Evolutionary conservation across 2,797 vertebrate species (phyloP).

Genomic region (Heteromormyrus szaboi): DNA sequence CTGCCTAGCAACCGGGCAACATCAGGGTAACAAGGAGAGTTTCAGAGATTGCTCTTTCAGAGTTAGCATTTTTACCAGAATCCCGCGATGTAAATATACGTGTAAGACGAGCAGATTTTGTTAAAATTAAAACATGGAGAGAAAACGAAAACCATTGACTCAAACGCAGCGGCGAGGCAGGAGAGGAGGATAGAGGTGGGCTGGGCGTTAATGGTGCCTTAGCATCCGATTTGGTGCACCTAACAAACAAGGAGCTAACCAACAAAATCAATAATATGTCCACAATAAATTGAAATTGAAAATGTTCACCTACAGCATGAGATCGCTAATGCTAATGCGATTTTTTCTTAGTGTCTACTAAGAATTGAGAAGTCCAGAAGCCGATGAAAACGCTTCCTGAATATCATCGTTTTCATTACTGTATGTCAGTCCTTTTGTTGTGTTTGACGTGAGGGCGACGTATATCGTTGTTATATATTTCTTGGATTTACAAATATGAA

Average conservation of each 20-base stretch:
- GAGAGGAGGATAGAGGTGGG: background rate
- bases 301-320: background rate
- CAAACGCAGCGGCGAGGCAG: background rate
- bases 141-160: background rate
- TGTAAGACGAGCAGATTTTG: background rate
- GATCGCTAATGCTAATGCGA: background rate
- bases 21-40: background rate
- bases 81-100: background rate
- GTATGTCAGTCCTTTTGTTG: background rate
- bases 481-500: background rate
- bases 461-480: background rate
- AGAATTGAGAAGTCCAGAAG: background rate
- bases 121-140: background rate
- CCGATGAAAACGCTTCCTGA: background rate
- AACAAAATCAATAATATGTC: background rate
- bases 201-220: background rate
- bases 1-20: conserved; percentile 25
- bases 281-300: background rate
- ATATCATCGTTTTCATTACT: background rate
- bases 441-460: background rate
- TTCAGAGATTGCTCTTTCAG: background rate
- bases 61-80: background rate
- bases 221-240: background rate
- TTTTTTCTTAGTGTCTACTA: background rate
- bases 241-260: background rate